phyloP scores from a whole-genome alignment of 2,888 invertebrate species.

The Pristionchus exspectatus region DNA sequence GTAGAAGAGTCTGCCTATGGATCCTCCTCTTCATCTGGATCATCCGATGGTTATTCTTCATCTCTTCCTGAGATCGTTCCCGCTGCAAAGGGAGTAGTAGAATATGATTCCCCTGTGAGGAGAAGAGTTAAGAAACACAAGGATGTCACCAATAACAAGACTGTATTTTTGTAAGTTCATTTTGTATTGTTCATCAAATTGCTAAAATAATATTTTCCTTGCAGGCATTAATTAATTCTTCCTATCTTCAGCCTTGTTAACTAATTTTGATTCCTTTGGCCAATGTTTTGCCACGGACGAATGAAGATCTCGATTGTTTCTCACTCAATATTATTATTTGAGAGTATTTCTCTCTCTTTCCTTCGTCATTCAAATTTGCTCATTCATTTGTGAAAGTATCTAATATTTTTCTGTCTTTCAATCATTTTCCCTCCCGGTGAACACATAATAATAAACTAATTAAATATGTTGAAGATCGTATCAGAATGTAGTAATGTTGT shows the following conservation, averaged over 20 bases:
- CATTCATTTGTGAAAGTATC: not conserved
- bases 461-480: not conserved
- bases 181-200: not conserved
- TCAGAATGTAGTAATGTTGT: not conserved
- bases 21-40: not conserved
- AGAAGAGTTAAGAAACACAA: conserved; percentile 44
- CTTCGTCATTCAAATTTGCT: not conserved
- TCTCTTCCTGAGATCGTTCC: conserved; percentile 17
- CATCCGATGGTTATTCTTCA: not conserved
- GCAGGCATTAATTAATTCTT: not conserved
- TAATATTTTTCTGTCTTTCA: not conserved
- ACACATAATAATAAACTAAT: conserved; percentile 21
- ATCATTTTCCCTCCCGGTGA: not conserved
- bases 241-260: not conserved
- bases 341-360: conserved; percentile 3
- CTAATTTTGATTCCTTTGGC: not conserved
- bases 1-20: conserved; percentile 22
- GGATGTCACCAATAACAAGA: not conserved
- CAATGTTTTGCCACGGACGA: conserved; percentile 6
- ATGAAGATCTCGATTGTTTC: conserved; percentile 4
- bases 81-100: conserved; percentile 29
- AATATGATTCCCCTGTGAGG: conserved; percentile 41
- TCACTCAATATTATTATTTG: not conserved
- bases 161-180: not conserved
- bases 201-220: not conserved